Percentiles rank a stretch among this genome's conserved stretches.
phyloP scores from a whole-genome alignment of 2,797 vertebrate species.

The Eptatretus atami region DNA sequence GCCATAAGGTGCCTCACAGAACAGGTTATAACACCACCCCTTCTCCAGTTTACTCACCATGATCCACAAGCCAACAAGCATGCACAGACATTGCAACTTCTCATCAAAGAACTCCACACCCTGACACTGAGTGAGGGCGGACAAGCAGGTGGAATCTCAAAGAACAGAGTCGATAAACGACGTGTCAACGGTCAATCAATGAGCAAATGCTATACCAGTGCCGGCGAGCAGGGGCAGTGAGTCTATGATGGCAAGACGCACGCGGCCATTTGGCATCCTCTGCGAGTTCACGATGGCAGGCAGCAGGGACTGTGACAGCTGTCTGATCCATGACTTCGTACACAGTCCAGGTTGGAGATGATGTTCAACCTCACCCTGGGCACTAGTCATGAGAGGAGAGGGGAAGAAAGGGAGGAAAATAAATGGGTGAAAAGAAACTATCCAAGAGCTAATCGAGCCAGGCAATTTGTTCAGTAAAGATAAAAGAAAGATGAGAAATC shows the following conservation, averaged over 20 bases:
- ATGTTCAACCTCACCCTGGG: slow-evolving; percentile 56
- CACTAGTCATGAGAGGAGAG: slow-evolving; percentile 17
- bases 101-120: slow-evolving; percentile 73
- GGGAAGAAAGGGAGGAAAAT: background rate
- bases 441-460: too few species aligned
- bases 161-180: too few species aligned
- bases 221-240: slow-evolving; percentile 60
- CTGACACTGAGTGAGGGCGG: slow-evolving; percentile 14
- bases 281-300: slow-evolving; percentile 52
- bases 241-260: slow-evolving; percentile 56
- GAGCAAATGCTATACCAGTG: slow-evolving; percentile 29
- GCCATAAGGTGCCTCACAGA: too few species aligned
- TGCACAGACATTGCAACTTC: slow-evolving; percentile 60
- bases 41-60: slow-evolving; percentile 22
- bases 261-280: slow-evolving; percentile 62
- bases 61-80: slow-evolving; percentile 75
- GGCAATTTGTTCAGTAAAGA: background rate
- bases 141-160: too few species aligned
- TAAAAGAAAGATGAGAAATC: background rate
- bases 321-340: slow-evolving; percentile 60
- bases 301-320: slow-evolving; percentile 54
- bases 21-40: too few species aligned
- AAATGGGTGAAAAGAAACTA: background rate
- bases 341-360: slow-evolving; percentile 58
- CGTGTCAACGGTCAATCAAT: background rate